phyloP scores from a whole-genome alignment of 30 jellyfish, hydroid and myxozoan genomes.

The Aurelia aurita complex sp. Pacific region DNA sequence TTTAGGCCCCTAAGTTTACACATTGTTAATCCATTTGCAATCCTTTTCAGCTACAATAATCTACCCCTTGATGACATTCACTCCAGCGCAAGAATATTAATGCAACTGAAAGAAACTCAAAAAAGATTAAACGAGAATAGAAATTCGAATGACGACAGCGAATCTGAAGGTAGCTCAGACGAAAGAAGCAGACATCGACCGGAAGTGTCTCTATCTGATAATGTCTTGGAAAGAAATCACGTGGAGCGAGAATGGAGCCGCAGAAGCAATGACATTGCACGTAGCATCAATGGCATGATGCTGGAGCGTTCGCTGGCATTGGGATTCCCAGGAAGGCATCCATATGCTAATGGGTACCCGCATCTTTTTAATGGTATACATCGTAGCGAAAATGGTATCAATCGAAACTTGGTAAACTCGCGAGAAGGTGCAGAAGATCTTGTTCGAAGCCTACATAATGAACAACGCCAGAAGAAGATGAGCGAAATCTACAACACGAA shows the following conservation, averaged over 20 bases:
- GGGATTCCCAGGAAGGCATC: neutral
- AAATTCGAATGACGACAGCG: slow-evolving; percentile 15
- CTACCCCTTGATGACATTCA: slow-evolving; percentile 58
- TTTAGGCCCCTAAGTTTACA: too few relatives aligned
- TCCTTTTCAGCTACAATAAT: slow-evolving; percentile 18
- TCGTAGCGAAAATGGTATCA: neutral
- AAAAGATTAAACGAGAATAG: slow-evolving; percentile 28
- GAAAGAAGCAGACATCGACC: slow-evolving; percentile 31
- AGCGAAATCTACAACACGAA: neutral
- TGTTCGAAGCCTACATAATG: neutral
- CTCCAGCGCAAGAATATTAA: slow-evolving; percentile 56
- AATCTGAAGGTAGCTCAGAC: slow-evolving; percentile 58
- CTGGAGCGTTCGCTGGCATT: neutral
- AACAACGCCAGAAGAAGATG: neutral
- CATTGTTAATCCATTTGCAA: too few relatives aligned
- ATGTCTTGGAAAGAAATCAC: neutral
- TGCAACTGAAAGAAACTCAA: slow-evolving; percentile 64
- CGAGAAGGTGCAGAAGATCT: neutral
- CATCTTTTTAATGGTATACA: neutral
- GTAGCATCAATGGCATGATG: neutral
- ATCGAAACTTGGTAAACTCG: neutral
- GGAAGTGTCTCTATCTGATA: neutral
- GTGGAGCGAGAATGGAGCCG: neutral
- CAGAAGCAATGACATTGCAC: neutral
- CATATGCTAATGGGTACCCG: neutral